Evolutionary conservation across 2,888 invertebrate genomes (phyloP).

Genomic region (Tenthredo scrophulariae): DNA sequence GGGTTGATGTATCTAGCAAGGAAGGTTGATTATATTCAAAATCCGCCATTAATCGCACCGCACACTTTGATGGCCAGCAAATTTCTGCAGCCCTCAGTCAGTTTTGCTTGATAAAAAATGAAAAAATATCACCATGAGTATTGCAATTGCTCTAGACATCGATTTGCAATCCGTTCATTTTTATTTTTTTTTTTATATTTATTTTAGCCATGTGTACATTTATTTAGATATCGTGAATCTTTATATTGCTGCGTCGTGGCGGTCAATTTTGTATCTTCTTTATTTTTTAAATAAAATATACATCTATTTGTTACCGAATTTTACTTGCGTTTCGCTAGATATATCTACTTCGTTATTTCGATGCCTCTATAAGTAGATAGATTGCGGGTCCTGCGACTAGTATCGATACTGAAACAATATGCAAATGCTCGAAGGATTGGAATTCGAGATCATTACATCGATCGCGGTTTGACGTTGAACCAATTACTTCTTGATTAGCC

Average conservation of each 20-base stretch:
- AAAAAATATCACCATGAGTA: not conserved
- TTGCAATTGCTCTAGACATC: not conserved
- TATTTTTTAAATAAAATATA: not conserved
- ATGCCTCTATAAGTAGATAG: not conserved
- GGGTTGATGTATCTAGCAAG: slow-evolving; percentile 69
- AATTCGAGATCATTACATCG: not conserved
- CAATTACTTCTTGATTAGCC: not conserved
- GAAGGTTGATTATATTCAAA: slow-evolving; percentile 63
- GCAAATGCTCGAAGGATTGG: not conserved
- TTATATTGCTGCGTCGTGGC: not conserved
- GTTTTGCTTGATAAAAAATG: not conserved
- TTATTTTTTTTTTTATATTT: not conserved
- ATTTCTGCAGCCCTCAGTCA: slow-evolving; percentile 51
- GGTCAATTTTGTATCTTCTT: not conserved
- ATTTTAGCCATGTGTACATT: not conserved
- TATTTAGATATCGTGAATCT: not conserved
- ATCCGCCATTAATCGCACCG: slow-evolving; percentile 38
- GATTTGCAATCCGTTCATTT: not conserved
- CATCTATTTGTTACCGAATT: no score
- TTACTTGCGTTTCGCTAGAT: not conserved
- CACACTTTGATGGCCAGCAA: slow-evolving; percentile 12
- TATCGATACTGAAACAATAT: slow-evolving; percentile 15
- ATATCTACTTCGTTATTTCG: not conserved
- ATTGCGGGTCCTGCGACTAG: not conserved
- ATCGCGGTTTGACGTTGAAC: not conserved